A percentile compares a stretch with the other conserved stretches of the same genome.
Conservation (phyloP, 2,797 vertebrate species). For the Natrix natrix region DNA sequence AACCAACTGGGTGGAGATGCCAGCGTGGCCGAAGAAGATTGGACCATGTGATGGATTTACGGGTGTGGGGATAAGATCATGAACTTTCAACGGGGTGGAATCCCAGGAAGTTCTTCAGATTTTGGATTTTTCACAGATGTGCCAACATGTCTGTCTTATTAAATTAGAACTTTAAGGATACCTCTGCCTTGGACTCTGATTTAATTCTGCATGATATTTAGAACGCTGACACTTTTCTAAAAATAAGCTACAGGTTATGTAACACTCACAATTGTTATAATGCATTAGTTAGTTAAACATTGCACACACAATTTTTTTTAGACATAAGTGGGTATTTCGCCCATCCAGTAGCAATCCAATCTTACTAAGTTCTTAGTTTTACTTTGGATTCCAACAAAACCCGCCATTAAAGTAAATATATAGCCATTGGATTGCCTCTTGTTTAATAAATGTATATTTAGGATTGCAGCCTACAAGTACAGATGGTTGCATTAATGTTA, state of each 20-base stretch:
- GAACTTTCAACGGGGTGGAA: too few relatives aligned
- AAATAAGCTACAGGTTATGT: not conserved
- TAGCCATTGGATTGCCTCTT: not conserved
- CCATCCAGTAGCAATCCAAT: not conserved
- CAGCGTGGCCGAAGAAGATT: too few relatives aligned
- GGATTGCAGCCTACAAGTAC: not conserved
- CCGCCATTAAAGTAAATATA: not conserved
- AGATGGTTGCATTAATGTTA: slow-evolving; percentile 2
- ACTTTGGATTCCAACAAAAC: not conserved
- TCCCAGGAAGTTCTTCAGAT: too few relatives aligned
- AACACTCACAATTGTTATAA: not conserved
- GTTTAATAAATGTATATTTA: not conserved
- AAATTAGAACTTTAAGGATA: too few relatives aligned
- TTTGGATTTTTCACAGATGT: too few relatives aligned
- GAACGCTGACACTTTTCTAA: too few relatives aligned
- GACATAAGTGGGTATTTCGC: not conserved
- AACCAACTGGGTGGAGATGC: too few relatives aligned
- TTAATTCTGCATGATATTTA: too few relatives aligned
- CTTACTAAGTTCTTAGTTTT: not conserved
- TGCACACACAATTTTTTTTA: not conserved
- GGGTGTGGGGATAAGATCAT: too few relatives aligned
- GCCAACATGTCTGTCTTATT: too few relatives aligned
- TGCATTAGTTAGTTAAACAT: not conserved
- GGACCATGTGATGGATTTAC: too few relatives aligned
- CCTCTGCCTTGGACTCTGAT: too few relatives aligned